Percentiles rank a stretch among this genome's conserved stretches.
Conservation (phyloP, 2,888 invertebrate genomes). For the Pollenia labialis region DNA sequence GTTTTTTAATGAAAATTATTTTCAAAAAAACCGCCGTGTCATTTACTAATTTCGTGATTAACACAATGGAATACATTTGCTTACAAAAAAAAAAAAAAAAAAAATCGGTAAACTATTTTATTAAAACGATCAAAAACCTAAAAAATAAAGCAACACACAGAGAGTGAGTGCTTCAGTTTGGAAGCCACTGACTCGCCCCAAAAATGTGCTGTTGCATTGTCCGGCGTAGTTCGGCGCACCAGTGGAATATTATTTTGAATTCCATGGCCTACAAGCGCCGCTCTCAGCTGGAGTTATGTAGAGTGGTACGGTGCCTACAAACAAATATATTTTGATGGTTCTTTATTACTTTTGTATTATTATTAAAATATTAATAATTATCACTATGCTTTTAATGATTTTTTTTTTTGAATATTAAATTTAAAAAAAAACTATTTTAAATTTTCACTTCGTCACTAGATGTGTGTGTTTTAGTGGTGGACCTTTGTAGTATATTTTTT, state of each 20-base stretch:
- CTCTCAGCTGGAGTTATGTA: constrained; percentile 66
- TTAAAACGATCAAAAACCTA: constrained; percentile 29
- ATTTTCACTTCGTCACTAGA: constrained; percentile 67
- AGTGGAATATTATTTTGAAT: not conserved
- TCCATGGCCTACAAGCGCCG: constrained; percentile 70
- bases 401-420: constrained; percentile 36
- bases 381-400: constrained; percentile 69
- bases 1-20: constrained; percentile 40
- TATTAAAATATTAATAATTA: constrained; percentile 71
- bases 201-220: constrained; percentile 48
- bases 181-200: constrained; percentile 75
- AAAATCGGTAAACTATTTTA: constrained; percentile 42
- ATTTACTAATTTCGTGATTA: constrained; percentile 82
- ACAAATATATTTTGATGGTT: constrained; percentile 50
- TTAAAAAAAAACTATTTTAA: constrained; percentile 40
- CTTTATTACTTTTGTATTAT: constrained; percentile 59
- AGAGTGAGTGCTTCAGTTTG: constrained; percentile 70
- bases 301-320: constrained; percentile 8
- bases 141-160: constrained; percentile 21
- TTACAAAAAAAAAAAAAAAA: constrained; percentile 16
- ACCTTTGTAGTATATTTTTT: constrained; percentile 1
- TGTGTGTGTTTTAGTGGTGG: not conserved
- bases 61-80: constrained; percentile 71
- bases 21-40: constrained; percentile 80
- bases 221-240: not conserved